Evolutionary conservation across 1,140 invertebrate species (phyloP), one percentile per base, ranked within the genome.

Genomic region (Solen grandis): DNA sequence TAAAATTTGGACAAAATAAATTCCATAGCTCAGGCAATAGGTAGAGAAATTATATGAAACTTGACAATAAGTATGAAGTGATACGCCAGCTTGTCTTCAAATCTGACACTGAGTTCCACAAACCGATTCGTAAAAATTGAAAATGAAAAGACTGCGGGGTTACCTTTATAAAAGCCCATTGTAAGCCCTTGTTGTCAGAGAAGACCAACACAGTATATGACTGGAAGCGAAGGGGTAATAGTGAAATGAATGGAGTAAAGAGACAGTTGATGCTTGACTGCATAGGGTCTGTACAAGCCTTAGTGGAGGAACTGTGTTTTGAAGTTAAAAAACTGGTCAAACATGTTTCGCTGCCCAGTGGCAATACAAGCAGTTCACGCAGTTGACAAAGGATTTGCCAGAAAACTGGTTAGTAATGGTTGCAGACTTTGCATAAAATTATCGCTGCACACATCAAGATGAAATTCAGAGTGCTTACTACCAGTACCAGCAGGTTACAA

Each of bases 341-440:
- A n/a, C 75, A 77, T 50, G 13, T 77, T 77, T 77, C 52, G 46
- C 31, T 57, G 75, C 75, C n/a, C n/a, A 38, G 22, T 78, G 75
- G 65, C 75, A 59, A 41, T 46, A 69, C 27, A 69, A 69, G 36
- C 75, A 68, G n/a, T 77, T 68, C 27, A 68, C 31, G 27, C 13
- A 68, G 5, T 2, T 77, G 0, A 38, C 46, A 19, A 41, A 69
- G 38, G 3, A 35, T 36, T 52, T 80, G 1, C 77, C 66, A 35
- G 63, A 80, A 36, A 52, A 52, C 16, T 5, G 10, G 35, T 27
- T 80, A 5, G 65, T 72, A n/a, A 70, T 22, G 0, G 22, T 72
- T 16, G 68, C 68, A 3, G 77, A 62, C 36, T 80, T 62, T 46
- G 50, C 77, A 22, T 66, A 80, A 52, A 80, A 80, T 33, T 80